phyloP scores from a whole-genome alignment of 2,113 vertebrate species.

The Urocolius indicus region DNA sequence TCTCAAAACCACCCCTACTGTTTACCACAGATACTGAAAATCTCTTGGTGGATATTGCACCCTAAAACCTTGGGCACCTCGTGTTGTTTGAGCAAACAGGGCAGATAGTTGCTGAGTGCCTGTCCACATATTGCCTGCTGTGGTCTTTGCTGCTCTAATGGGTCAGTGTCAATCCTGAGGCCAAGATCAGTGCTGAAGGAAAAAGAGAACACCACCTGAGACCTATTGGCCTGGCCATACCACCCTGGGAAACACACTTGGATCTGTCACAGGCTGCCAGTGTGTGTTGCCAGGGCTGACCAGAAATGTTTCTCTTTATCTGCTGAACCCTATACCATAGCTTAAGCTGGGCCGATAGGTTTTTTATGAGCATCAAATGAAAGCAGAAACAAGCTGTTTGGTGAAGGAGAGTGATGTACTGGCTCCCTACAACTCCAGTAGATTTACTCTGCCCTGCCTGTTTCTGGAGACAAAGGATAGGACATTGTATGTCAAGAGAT shows the following conservation, averaged over 20 bases:
- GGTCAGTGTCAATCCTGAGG: neutral
- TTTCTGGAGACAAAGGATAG: neutral
- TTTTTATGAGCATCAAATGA: neutral
- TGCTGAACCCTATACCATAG: accelerated
- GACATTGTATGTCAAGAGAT: neutral
- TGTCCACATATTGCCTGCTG: neutral
- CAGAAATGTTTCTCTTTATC: neutral
- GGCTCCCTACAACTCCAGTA: neutral
- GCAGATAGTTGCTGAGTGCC: neutral
- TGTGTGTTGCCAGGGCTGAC: neutral
- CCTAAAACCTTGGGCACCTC: neutral
- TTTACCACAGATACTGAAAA: neutral
- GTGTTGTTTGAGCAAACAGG: neutral
- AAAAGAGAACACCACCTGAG: neutral
- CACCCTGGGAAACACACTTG: neutral
- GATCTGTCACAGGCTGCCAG: neutral
- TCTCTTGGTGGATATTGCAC: neutral
- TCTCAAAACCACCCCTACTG: neutral
- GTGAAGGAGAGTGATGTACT: neutral
- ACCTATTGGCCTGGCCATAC: neutral
- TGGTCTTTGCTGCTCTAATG: neutral
- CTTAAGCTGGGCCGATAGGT: neutral
- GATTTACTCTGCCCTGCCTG: neutral
- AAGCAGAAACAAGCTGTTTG: neutral
- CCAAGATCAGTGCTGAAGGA: neutral